Evolutionary conservation across 2,888 invertebrate genomes (phyloP).

Genomic region (Perithous albicinctus): DNA sequence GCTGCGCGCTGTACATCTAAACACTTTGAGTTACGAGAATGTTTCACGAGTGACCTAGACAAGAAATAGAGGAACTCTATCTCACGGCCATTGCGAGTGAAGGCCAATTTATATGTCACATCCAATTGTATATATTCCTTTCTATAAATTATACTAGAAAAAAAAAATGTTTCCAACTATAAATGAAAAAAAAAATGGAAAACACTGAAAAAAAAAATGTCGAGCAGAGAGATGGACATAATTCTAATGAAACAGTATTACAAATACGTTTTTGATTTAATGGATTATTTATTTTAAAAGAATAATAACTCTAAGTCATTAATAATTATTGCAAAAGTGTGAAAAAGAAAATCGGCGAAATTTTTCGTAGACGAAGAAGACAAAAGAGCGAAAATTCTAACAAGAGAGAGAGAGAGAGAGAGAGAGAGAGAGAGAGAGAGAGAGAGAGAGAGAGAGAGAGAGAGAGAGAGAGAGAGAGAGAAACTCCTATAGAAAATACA

Average conservation of each 20-base stretch:
- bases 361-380: not conserved
- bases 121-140: not conserved
- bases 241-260: not conserved
- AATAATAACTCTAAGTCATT: no score
- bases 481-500: not conserved
- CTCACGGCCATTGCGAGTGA: conserved; percentile 62
- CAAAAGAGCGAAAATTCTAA: not conserved
- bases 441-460: not conserved
- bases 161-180: no score
- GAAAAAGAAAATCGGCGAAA: no score
- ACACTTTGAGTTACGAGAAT: conserved; percentile 56
- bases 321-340: no score
- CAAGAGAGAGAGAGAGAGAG: not conserved
- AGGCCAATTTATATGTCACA: conserved; percentile 48
- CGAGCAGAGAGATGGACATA: not conserved
- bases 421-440: not conserved
- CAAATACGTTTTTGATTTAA: no score
- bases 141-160: no score
- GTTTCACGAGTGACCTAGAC: conserved; percentile 65
- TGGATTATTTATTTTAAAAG: no score
- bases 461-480: not conserved
- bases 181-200: no score
- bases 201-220: not conserved
- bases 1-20: conserved; percentile 34
- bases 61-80: conserved; percentile 64